Evolutionary conservation across 2,888 invertebrate species (phyloP).

Genomic region (Protodeltote pygarga): DNA sequence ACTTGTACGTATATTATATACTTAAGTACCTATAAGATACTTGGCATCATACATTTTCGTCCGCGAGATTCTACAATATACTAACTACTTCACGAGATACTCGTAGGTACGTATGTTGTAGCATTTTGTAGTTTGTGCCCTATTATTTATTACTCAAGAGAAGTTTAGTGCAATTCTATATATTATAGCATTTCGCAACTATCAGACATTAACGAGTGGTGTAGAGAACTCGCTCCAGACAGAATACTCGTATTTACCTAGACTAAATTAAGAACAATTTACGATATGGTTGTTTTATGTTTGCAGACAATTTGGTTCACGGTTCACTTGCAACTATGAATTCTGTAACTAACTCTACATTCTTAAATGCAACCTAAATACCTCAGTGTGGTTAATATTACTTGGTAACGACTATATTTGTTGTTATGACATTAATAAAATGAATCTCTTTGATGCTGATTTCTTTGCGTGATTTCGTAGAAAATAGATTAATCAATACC

Average conservation of each 20-base stretch:
- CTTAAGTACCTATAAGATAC: too few relatives aligned
- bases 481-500: constrained; percentile 8
- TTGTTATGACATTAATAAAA: constrained; percentile 33
- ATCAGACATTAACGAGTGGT: constrained; percentile 57
- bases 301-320: constrained; percentile 78
- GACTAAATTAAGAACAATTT: constrained; percentile 80
- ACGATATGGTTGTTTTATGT: constrained; percentile 77
- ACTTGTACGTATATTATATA: too few relatives aligned
- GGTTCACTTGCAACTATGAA: constrained; percentile 68
- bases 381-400: constrained; percentile 32
- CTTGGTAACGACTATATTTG: constrained; percentile 30
- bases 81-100: too few relatives aligned
- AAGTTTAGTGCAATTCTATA: constrained; percentile 29
- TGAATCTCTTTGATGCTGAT: constrained; percentile 27
- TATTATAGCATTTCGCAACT: constrained; percentile 47
- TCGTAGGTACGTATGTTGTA: too few relatives aligned
- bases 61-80: too few relatives aligned
- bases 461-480: constrained; percentile 19
- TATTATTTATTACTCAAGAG: constrained; percentile 17
- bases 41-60: too few relatives aligned
- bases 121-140: constrained; percentile 5
- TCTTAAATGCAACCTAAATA: constrained; percentile 60
- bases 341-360: constrained; percentile 55
- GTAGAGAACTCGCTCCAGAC: constrained; percentile 58
- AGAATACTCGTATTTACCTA: constrained; percentile 61